A percentile compares a stretch with the other conserved stretches of the same genome.
These are phyloP conservation scores for Ophonus ardosiacus DNA, from an alignment of 2,888 invertebrate species.

Conservation along the genomic window DNA sequence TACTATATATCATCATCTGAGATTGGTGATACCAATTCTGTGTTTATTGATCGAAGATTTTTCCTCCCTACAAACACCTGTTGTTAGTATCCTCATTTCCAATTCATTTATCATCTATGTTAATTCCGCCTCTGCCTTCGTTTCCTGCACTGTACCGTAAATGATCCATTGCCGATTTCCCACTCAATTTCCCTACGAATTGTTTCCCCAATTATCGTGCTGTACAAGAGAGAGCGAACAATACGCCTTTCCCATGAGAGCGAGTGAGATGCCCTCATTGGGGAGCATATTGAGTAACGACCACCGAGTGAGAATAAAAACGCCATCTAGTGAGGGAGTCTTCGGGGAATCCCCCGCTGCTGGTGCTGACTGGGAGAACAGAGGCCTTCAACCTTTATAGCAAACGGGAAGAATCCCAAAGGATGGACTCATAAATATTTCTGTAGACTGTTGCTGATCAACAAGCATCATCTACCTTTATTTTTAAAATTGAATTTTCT, in stretches of 20 bases:
- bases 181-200: slow-evolving; percentile 52
- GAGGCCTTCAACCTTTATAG: slow-evolving; percentile 1
- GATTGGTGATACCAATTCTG: too few relatives aligned
- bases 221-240: background rate
- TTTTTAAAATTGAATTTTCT: slow-evolving; percentile 20
- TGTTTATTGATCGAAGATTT: background rate
- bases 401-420: background rate
- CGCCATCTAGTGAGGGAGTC: slow-evolving; percentile 18
- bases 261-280: background rate
- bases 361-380: background rate
- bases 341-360: background rate
- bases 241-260: background rate
- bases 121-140: slow-evolving; percentile 24
- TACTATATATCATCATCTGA: too few relatives aligned
- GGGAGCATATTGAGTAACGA: slow-evolving; percentile 15
- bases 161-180: slow-evolving; percentile 53
- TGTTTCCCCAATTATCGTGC: slow-evolving; percentile 46
- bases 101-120: slow-evolving; percentile 41
- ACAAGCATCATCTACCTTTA: slow-evolving; percentile 35
- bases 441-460: slow-evolving; percentile 14
- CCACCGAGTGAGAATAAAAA: slow-evolving; percentile 14
- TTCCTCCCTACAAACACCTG: slow-evolving; percentile 10
- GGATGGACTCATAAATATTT: slow-evolving; percentile 20
- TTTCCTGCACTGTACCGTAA: slow-evolving; percentile 6
- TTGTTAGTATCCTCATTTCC: slow-evolving; percentile 10